These are phyloP conservation scores for Zaprionus ornatus DNA, from an alignment of 1,140 invertebrate species.

Conservation along the genomic window DNA sequence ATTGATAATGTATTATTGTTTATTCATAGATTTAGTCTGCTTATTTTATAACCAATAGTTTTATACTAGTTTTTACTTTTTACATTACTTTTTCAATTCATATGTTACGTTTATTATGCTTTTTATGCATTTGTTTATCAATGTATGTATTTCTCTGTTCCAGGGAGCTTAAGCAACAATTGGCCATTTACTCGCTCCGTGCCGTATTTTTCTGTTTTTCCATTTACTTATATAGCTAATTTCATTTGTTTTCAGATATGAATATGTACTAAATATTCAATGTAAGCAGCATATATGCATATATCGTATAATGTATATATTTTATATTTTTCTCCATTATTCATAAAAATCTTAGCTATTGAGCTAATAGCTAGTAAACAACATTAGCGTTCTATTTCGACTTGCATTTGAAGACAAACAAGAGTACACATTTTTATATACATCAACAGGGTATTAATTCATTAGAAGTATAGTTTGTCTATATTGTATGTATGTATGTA, in stretches of 20 bases:
- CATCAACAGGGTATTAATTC: slow-evolving; percentile 30
- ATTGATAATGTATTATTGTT: slow-evolving; percentile 68
- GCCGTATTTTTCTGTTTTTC: slow-evolving; percentile 19
- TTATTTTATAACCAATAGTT: slow-evolving; percentile 59
- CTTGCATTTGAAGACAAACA: slow-evolving; percentile 16
- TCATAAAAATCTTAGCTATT: slow-evolving; percentile 37
- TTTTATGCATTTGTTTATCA: slow-evolving; percentile 57
- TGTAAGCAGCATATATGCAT: slow-evolving; percentile 44
- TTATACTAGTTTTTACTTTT: slow-evolving; percentile 58
- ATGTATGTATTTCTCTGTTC: slow-evolving; percentile 15
- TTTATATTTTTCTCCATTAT: slow-evolving; percentile 6
- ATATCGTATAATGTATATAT: slow-evolving; percentile 3
- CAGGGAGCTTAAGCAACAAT: slow-evolving; percentile 13
- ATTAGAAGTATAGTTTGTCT: background rate
- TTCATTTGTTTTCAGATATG: slow-evolving; percentile 58
- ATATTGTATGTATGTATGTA: background rate
- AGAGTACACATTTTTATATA: slow-evolving; percentile 49
- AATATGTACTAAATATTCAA: slow-evolving; percentile 67
- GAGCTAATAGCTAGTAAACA: slow-evolving; percentile 43
- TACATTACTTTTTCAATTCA: slow-evolving; percentile 46
- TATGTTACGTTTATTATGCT: slow-evolving; percentile 27
- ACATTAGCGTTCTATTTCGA: slow-evolving; percentile 42
- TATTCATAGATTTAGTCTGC: slow-evolving; percentile 51
- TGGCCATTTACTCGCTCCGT: slow-evolving; percentile 2
- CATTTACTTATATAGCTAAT: slow-evolving; percentile 20